phyloP scores from a whole-genome alignment of 2,113 vertebrate species.

The Aptenodytes forsteri region DNA sequence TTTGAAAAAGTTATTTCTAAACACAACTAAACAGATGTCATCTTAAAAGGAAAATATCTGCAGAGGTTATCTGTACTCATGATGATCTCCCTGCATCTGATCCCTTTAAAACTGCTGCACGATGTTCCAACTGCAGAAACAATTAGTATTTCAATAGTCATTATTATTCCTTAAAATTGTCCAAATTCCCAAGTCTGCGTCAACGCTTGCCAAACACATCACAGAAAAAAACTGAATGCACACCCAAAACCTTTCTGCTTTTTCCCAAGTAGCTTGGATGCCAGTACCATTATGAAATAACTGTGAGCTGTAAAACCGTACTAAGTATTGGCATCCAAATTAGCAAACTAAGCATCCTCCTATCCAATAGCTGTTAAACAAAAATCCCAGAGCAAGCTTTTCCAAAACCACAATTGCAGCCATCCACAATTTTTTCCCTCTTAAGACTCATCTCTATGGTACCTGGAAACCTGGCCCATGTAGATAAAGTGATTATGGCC shows the following conservation, averaged over 20 bases:
- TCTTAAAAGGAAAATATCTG: background rate
- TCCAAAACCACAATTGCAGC: constrained; percentile 49
- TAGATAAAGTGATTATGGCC: constrained; percentile 6
- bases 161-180: background rate
- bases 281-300: constrained; percentile 12
- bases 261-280: background rate
- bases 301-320: background rate
- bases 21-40: background rate
- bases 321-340: constrained; percentile 17
- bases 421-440: background rate
- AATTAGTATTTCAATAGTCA: background rate
- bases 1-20: background rate
- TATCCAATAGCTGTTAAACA: constrained; percentile 26
- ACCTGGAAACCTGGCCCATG: constrained; percentile 59
- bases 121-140: background rate
- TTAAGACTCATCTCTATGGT: constrained; percentile 46
- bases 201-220: constrained; percentile 13
- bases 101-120: rapidly evolving
- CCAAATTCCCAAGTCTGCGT: background rate
- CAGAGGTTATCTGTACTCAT: background rate
- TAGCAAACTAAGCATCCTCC: constrained; percentile 39
- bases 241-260: constrained; percentile 38
- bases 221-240: constrained; percentile 26
- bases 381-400: constrained; percentile 48
- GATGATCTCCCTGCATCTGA: background rate